These are phyloP conservation scores for Noctua janthina DNA, from an alignment of 2,888 invertebrate genomes.

Conservation along the genomic window DNA sequence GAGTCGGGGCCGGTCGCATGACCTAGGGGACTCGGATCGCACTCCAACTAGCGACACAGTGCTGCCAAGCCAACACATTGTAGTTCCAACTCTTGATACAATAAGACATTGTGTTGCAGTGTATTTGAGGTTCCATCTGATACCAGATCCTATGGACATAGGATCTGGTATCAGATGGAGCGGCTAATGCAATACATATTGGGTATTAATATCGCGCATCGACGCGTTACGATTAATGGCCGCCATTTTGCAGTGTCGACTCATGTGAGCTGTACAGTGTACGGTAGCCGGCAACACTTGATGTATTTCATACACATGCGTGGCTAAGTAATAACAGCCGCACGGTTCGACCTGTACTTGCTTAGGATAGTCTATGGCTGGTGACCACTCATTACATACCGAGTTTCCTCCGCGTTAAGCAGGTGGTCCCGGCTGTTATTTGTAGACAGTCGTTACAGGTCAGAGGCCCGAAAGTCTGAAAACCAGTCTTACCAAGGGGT, in stretches of 20 bases:
- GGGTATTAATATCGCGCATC: slow-evolving; percentile 63
- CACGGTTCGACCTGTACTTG: neutral
- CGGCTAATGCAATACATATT: slow-evolving; percentile 66
- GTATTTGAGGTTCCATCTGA: too few species aligned
- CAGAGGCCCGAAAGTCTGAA: too few species aligned
- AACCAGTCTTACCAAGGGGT: too few species aligned
- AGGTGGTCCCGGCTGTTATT: neutral
- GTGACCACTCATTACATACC: neutral
- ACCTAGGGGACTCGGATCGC: slow-evolving; percentile 33
- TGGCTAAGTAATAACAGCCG: neutral
- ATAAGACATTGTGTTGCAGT: slow-evolving; percentile 33
- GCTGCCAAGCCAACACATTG: neutral
- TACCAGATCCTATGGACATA: too few species aligned
- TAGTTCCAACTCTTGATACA: slow-evolving; percentile 6
- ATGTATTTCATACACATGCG: slow-evolving; percentile 8
- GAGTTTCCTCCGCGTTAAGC: neutral
- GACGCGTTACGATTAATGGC: slow-evolving; percentile 59
- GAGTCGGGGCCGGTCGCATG: slow-evolving; percentile 53
- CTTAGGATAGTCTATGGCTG: neutral
- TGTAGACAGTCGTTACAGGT: too few species aligned
- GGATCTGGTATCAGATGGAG: slow-evolving; percentile 54
- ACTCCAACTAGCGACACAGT: slow-evolving; percentile 52
- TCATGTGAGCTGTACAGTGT: neutral
- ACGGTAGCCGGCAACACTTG: neutral
- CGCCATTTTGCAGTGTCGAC: slow-evolving; percentile 60